Conservation (phyloP, 2,888 invertebrate genomes). For the Sphaeridia pumilis region DNA sequence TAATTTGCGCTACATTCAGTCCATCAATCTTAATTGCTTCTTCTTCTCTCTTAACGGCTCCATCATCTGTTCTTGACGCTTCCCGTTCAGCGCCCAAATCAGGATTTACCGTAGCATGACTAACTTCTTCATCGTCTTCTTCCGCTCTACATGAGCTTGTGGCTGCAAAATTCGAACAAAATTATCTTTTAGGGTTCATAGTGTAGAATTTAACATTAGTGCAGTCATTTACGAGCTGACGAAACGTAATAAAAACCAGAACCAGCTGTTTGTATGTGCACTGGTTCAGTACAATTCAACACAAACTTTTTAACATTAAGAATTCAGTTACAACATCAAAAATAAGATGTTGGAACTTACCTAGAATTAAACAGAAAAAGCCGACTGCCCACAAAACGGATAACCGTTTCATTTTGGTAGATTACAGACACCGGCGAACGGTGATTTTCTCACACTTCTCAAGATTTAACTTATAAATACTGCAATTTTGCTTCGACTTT, state of each 20-base stretch:
- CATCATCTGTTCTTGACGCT: conserved; percentile 85
- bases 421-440: not conserved
- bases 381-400: not conserved
- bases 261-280: too few species aligned
- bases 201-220: not conserved
- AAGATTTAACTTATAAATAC: too few species aligned
- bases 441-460: too few species aligned
- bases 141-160: conserved; percentile 16
- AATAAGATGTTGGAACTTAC: not conserved
- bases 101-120: conserved; percentile 54
- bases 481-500: too few species aligned
- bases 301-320: not conserved
- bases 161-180: conserved; percentile 2
- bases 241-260: not conserved
- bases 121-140: conserved; percentile 42
- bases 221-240: not conserved
- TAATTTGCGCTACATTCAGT: conserved; percentile 83
- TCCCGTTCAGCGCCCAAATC: conserved; percentile 77
- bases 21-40: conserved; percentile 94
- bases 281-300: not conserved
- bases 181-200: not conserved
- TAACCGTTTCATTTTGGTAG: not conserved
- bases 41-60: conserved; percentile 79
- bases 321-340: not conserved
- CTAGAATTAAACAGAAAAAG: not conserved